Base-by-base conservation (phyloP, 2,113 vertebrate species). In the Crotalus helleri region DNA sequence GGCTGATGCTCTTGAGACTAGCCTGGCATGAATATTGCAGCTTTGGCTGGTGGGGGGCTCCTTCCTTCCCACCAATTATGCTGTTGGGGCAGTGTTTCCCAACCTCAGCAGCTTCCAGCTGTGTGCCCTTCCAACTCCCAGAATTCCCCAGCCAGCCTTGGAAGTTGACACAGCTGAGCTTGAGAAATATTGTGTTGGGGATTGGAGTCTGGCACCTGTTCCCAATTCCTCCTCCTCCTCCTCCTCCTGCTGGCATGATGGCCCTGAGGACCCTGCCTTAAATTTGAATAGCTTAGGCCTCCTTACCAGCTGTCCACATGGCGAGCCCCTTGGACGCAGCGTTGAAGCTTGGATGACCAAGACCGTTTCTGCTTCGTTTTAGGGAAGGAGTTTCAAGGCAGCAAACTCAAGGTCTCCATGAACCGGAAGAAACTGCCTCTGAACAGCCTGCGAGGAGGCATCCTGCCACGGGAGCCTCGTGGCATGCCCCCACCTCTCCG, bases 351-450 rank as follows among this genome's bases (percentile, higher is more conserved):
- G 5, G 55, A 81, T n/a, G 0, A n/a, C 33, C 51, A 0, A 2
- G 0, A 39, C n/a, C 0, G 23, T 21, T 1, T 85, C 0, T 91
- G 0, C 33, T 5, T 15, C 94, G 0, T 95, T 94, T 23, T 44
- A 99, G 99, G 99, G 1, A 99, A 99, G 96, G 99, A 99, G 89
- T 99, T 98, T 96, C 98, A 99, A 94, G 97, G 98, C 0, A 98
- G 98, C 96, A 98, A 98, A 95, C 97, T 99, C 13, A 99, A 99
- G 94, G 99, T 99, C 0, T 97, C 97, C 44, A 98, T 99, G 93
- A 98, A 98, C 0, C 98, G 98, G 58, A 98, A 99, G 95, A 99
- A 99, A 95, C 98, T 98, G 57, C 98, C 98, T 3, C 98, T 99
- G 98, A 98, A 98, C 93, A 98, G 98, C 96, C 97, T 99, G 98